These are phyloP conservation scores for Oncopodura yosiiana DNA, from an alignment of 1,140 invertebrate species.

Conservation along the genomic window DNA sequence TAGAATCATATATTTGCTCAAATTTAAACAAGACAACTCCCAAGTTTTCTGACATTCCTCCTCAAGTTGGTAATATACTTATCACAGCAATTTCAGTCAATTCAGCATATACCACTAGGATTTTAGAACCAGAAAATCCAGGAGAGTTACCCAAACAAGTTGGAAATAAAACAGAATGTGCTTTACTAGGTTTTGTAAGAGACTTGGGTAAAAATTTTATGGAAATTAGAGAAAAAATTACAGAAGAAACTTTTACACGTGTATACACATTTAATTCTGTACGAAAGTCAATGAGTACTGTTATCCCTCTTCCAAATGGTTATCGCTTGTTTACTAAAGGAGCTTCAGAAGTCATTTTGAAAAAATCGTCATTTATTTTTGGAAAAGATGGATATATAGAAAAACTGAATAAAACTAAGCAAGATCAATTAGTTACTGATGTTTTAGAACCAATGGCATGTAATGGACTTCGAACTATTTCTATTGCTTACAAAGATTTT, in stretches of 20 bases:
- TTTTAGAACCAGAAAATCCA: slow-evolving; percentile 38
- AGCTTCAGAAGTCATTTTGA: slow-evolving; percentile 57
- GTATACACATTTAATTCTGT: slow-evolving; percentile 63
- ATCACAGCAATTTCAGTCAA: slow-evolving; percentile 50
- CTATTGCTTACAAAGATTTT: slow-evolving; percentile 49
- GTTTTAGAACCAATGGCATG: slow-evolving; percentile 57
- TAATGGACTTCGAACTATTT: slow-evolving; percentile 54
- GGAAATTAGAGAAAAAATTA: slow-evolving; percentile 44
- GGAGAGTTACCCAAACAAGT: slow-evolving; percentile 51
- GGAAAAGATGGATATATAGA: slow-evolving; percentile 43
- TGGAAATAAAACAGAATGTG: slow-evolving; percentile 61
- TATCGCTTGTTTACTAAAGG: slow-evolving; percentile 56
- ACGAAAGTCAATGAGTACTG: slow-evolving; percentile 60
- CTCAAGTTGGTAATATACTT: slow-evolving; percentile 43
- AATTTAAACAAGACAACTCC: slow-evolving; percentile 43
- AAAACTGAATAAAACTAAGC: slow-evolving; percentile 42
- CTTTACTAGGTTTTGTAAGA: slow-evolving; percentile 53
- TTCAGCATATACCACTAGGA: slow-evolving; percentile 51
- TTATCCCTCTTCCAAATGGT: slow-evolving; percentile 43
- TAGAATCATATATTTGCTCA: slow-evolving; percentile 41
- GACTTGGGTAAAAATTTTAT: slow-evolving; percentile 52
- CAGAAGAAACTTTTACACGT: slow-evolving; percentile 51
- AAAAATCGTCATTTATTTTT: slow-evolving; percentile 50
- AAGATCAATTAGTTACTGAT: slow-evolving; percentile 45
- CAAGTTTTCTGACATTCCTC: slow-evolving; percentile 44